A percentile compares a stretch with the other conserved stretches of the same genome.
Conservation (phyloP, 2,797 vertebrate genomes). For the Prunella strophiata region DNA sequence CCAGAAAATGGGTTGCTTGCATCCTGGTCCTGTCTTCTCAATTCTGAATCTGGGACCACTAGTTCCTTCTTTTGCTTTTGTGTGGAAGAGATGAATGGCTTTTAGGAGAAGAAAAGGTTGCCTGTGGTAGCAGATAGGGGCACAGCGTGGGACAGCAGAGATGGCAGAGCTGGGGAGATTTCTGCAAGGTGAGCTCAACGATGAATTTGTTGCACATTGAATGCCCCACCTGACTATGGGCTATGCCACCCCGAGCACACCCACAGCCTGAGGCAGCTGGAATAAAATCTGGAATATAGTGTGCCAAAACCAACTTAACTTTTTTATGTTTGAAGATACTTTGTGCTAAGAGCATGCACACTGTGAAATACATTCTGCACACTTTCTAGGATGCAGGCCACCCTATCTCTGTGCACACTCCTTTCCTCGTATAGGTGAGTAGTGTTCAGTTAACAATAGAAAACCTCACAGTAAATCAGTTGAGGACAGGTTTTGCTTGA, state of each 20-base stretch:
- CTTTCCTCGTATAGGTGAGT: background rate
- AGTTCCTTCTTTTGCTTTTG: background rate
- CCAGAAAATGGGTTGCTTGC: background rate
- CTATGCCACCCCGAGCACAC: background rate
- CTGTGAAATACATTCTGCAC: background rate
- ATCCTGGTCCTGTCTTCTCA: background rate
- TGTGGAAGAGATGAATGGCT: background rate
- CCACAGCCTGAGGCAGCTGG: background rate
- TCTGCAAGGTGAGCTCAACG: background rate
- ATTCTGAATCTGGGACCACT: background rate
- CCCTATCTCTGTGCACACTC: background rate
- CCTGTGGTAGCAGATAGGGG: background rate
- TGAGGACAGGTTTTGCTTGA: background rate
- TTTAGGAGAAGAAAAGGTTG: background rate
- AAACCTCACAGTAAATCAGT: background rate
- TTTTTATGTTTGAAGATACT: background rate
- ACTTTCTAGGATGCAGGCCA: background rate
- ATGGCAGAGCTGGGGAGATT: background rate
- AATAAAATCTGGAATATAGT: background rate
- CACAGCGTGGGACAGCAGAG: accelerated
- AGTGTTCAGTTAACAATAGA: background rate
- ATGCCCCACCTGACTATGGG: background rate
- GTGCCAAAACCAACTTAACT: background rate
- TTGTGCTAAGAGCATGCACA: background rate
- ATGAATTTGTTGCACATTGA: background rate